phyloP scores from a whole-genome alignment of 2,797 vertebrate genomes.

The Triplophysa yarkandensis region DNA sequence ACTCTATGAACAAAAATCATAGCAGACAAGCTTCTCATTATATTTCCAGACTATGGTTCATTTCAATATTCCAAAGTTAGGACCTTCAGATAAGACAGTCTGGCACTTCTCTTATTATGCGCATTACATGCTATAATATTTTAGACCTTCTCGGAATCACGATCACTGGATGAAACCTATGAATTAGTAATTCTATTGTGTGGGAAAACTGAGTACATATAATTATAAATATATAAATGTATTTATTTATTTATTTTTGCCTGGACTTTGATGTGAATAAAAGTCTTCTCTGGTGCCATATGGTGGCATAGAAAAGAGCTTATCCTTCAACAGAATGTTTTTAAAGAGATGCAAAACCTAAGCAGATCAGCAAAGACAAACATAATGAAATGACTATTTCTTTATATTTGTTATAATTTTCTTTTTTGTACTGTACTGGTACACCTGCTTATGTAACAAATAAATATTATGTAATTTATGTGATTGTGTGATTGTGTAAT shows the following conservation, averaged over 20 bases:
- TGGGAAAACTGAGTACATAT: neutral
- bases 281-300: neutral
- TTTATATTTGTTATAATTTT: no score
- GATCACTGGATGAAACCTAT: neutral
- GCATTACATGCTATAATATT: constrained; percentile 22
- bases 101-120: neutral
- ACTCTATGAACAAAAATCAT: neutral
- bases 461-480: no score
- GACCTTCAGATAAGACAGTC: constrained; percentile 12
- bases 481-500: no score
- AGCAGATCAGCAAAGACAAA: no score
- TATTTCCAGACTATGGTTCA: neutral
- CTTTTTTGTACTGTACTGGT: no score
- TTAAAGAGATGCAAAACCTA: no score
- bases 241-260: no score
- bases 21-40: constrained; percentile 11
- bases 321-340: neutral
- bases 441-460: no score
- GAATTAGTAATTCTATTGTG: neutral
- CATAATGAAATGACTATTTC: no score
- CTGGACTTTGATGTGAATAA: no score
- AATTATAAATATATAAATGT: neutral
- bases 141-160: constrained; percentile 14
- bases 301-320: neutral
- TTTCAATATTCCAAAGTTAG: constrained; percentile 29